phyloP scores from a whole-genome alignment of 1,140 invertebrate species.

The Sycobia sp. region DNA sequence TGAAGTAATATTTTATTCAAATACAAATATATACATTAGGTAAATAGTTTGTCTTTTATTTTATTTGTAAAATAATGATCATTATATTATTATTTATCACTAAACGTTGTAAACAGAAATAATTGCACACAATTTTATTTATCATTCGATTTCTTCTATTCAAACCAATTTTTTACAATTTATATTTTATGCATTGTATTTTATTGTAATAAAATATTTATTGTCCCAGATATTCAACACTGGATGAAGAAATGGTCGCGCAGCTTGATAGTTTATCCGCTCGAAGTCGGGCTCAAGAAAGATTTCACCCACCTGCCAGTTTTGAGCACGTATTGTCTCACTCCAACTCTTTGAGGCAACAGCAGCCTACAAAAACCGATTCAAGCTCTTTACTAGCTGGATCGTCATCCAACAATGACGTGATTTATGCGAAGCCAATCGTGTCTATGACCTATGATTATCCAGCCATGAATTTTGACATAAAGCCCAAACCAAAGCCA shows the following conservation, averaged over 20 bases:
- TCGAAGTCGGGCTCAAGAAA: constrained; percentile 46
- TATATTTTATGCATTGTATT: too few relatives aligned
- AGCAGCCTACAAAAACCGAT: constrained; percentile 1
- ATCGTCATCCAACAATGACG: constrained; percentile 18
- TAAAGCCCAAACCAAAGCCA: constrained; percentile 26
- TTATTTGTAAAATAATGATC: too few relatives aligned
- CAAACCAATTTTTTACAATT: too few relatives aligned
- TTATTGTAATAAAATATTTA: too few relatives aligned
- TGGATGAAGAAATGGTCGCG: constrained; percentile 45
- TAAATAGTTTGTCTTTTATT: too few relatives aligned
- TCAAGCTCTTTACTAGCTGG: not conserved
- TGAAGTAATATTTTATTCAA: too few relatives aligned
- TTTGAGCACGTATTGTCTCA: constrained; percentile 42
- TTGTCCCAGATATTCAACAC: constrained; percentile 46
- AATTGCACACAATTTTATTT: too few relatives aligned
- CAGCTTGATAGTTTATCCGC: constrained; percentile 38
- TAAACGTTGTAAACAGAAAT: too few relatives aligned
- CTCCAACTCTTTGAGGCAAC: constrained; percentile 31
- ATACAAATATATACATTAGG: too few relatives aligned
- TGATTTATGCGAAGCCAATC: constrained; percentile 30
- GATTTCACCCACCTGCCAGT: constrained; percentile 50
- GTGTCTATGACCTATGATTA: constrained; percentile 38
- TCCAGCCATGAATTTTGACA: constrained; percentile 28
- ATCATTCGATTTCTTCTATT: too few relatives aligned
- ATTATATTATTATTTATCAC: too few relatives aligned